Evolutionary conservation across 2,888 invertebrate genomes (phyloP).

Genomic region (Coenonympha glycerion): DNA sequence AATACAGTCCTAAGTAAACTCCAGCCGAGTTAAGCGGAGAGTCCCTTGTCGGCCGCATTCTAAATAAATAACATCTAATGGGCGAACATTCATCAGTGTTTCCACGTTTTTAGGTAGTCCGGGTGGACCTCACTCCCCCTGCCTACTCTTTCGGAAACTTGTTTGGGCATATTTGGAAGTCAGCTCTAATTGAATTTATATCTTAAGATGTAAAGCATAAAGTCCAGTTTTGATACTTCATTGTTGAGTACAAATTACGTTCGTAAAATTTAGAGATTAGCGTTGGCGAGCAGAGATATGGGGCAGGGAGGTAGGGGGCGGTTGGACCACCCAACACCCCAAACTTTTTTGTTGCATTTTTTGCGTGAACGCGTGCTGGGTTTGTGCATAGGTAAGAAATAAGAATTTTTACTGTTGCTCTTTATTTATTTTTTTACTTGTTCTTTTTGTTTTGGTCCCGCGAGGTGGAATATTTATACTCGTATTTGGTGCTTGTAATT

Average conservation of each 20-base stretch:
- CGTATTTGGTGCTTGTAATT: neutral
- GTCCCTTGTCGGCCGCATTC: conserved; percentile 74
- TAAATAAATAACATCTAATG: conserved; percentile 78
- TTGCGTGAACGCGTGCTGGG: conserved; percentile 56
- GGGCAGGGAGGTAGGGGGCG: conserved; percentile 52
- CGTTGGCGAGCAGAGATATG: conserved; percentile 69
- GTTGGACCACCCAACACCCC: conserved; percentile 58
- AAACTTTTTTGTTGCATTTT: conserved; percentile 68
- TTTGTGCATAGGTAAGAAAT: conserved; percentile 48
- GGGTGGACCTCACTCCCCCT: conserved; percentile 67
- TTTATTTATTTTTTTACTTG: neutral
- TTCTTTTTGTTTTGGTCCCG: neutral
- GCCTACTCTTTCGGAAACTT: conserved; percentile 61
- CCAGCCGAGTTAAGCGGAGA: conserved; percentile 67
- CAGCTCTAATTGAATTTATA: conserved; percentile 29
- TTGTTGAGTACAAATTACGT: conserved; percentile 51
- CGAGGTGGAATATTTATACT: neutral
- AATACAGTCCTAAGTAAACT: conserved; percentile 75
- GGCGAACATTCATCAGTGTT: conserved; percentile 75
- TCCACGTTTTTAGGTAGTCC: conserved; percentile 73
- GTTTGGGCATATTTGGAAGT: conserved; percentile 41
- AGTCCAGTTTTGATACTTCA: conserved; percentile 32
- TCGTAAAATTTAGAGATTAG: conserved; percentile 65
- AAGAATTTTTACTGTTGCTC: conserved; percentile 34
- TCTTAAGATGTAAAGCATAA: conserved; percentile 30